phyloP scores from a whole-genome alignment of 2,797 vertebrate genomes.

The Syngnathus acus region DNA sequence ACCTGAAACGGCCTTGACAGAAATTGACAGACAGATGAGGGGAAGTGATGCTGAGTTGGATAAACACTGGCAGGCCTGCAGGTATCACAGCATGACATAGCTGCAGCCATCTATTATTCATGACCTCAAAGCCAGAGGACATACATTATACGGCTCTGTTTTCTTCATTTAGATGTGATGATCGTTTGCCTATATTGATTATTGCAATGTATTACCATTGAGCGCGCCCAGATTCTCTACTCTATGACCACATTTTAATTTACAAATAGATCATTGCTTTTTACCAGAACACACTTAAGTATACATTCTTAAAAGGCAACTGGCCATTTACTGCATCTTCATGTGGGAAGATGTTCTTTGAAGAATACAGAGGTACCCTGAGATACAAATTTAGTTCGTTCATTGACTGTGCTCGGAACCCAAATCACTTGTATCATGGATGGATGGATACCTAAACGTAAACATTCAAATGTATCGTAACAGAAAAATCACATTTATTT shows the following conservation, averaged over 20 bases:
- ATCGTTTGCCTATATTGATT: background rate
- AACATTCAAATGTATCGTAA: background rate
- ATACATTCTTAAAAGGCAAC: too few species aligned
- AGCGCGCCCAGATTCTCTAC: background rate
- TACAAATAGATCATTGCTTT: background rate
- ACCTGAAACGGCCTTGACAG: conserved; percentile 8
- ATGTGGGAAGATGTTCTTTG: too few species aligned
- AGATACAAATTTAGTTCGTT: background rate
- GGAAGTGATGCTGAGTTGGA: conserved; percentile 21
- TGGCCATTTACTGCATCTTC: too few species aligned
- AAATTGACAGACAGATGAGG: conserved; percentile 22
- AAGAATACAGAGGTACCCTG: too few species aligned
- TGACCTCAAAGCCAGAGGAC: conserved; percentile 17
- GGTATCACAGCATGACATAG: conserved; percentile 48
- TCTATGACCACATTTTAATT: background rate
- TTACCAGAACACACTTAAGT: background rate
- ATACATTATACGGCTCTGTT: background rate
- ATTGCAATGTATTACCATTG: background rate
- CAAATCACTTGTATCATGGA: too few species aligned
- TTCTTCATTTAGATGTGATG: background rate
- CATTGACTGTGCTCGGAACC: background rate
- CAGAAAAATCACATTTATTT: background rate
- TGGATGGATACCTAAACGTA: too few species aligned
- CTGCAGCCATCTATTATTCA: conserved; percentile 51
- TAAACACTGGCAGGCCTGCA: conserved; percentile 30